phyloP scores from a whole-genome alignment of 2,888 invertebrate genomes.

The Tetrapedia diversipes region DNA sequence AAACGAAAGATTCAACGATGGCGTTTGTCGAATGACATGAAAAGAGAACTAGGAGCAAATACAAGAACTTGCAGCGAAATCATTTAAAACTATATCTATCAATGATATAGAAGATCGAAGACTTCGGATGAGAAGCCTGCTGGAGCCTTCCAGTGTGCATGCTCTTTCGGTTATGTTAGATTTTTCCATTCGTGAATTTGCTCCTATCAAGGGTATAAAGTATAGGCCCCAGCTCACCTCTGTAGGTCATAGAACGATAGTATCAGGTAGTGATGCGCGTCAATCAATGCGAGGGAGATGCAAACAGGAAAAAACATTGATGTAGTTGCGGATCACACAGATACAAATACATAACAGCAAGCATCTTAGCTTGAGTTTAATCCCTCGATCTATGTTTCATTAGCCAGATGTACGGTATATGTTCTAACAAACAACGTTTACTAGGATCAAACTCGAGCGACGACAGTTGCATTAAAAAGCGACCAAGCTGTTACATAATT shows the following conservation, averaged over 20 bases:
- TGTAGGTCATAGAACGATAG: slow-evolving; percentile 82
- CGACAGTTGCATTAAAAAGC: slow-evolving; percentile 47
- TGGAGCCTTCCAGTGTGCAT: slow-evolving; percentile 9
- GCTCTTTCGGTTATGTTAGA: not conserved
- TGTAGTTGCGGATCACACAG: slow-evolving; percentile 78
- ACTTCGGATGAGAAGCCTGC: slow-evolving; percentile 10
- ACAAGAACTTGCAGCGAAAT: slow-evolving; percentile 45
- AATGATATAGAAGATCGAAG: not conserved
- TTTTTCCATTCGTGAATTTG: slow-evolving; percentile 71
- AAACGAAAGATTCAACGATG: slow-evolving; percentile 10
- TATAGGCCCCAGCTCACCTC: slow-evolving; percentile 82
- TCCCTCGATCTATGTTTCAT: slow-evolving; percentile 38
- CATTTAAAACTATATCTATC: not conserved
- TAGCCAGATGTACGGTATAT: slow-evolving; percentile 22
- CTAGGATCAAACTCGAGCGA: slow-evolving; percentile 67
- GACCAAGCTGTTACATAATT: slow-evolving; percentile 1
- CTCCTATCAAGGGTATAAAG: slow-evolving; percentile 74
- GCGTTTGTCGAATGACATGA: slow-evolving; percentile 26
- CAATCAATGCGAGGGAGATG: slow-evolving; percentile 81
- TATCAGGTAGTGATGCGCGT: slow-evolving; percentile 81
- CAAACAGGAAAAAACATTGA: slow-evolving; percentile 81
- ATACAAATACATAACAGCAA: slow-evolving; percentile 53
- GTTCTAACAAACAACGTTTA: slow-evolving; percentile 45
- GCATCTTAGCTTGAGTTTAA: slow-evolving; percentile 67
- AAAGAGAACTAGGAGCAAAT: slow-evolving; percentile 61